These are phyloP conservation scores for Reticulitermes speratus DNA, from an alignment of 1,140 invertebrate genomes.

Conservation along the genomic window DNA sequence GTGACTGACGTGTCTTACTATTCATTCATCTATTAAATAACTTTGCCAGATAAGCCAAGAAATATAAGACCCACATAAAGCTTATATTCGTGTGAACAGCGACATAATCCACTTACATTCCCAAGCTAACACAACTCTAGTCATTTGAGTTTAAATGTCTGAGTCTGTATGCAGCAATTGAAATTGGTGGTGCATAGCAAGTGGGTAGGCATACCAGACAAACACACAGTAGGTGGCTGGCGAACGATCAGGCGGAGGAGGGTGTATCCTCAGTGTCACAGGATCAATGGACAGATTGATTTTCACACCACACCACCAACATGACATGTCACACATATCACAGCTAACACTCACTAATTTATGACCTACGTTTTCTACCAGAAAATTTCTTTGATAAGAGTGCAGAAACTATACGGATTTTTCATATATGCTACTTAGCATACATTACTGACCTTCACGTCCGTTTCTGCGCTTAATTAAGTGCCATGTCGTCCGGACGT, in stretches of 20 bases:
- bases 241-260: not conserved
- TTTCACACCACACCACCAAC: not conserved
- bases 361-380: not conserved
- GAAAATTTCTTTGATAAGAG: no score
- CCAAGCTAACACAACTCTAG: not conserved
- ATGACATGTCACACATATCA: not conserved
- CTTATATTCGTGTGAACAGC: no score
- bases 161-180: not conserved
- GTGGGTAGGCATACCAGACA: not conserved
- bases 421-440: no score
- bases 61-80: no score
- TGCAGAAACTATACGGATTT: no score
- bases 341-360: not conserved
- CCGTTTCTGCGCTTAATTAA: no score
- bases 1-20: no score
- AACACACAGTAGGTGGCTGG: not conserved
- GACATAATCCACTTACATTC: no score
- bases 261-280: not conserved
- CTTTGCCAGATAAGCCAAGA: no score
- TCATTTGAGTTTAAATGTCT: not conserved
- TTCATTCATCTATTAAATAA: no score
- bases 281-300: not conserved
- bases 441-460: no score
- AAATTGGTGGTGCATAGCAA: conserved; percentile 5
- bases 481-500: no score